Base-by-base conservation (phyloP, 2,113 vertebrate genomes). In the Rynchops niger region DNA sequence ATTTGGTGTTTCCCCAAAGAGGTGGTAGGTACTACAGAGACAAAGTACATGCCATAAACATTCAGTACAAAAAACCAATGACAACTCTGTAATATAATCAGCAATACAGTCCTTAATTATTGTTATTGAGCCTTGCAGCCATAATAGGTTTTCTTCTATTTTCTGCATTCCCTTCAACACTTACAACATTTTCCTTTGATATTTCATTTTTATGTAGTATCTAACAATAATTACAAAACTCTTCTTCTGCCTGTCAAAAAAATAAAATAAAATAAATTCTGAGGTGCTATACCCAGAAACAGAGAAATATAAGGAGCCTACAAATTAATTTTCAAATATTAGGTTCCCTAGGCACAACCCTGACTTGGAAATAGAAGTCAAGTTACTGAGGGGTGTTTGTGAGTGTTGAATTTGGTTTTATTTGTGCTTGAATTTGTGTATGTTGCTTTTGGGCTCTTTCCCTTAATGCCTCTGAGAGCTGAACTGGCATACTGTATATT, bases 391-490 rank as follows among this genome's bases (percentile, higher is more conserved):
- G 49, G 26, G 43, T 90, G 22, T 65, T 94, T 66, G 17, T 49
- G 58, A 89, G 20, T 40, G 34, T 23, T 88, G 70, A 79, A 90
- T 90, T 91, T 96, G 50, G 18, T 92, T 89, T 91, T 69, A 89
- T 93, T 94, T 93, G 79, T 85, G 55, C 63, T 86, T 81, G 59
- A 90, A 94, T 97, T 96, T 96, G 20, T 95, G 93, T 87, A 83
- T 92, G 38, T 85, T 90, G 38, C 66, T 93, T 90, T 88, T 59
- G 80, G 63, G 43, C 36, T 98, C 38, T 87, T 96, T 63, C 55
- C 42, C 34, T 88, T 92, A 90, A 92, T 79, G 40, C 74, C 29
- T 96, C 49, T 53, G 84, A 77, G 95, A 96, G n/a, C 61, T 95
- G 72, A 94, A 97, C 91, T 90, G 72, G 42, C 56, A 95, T 49